phyloP scores from a whole-genome alignment of 2,113 vertebrate species.

The Chauna torquata region DNA sequence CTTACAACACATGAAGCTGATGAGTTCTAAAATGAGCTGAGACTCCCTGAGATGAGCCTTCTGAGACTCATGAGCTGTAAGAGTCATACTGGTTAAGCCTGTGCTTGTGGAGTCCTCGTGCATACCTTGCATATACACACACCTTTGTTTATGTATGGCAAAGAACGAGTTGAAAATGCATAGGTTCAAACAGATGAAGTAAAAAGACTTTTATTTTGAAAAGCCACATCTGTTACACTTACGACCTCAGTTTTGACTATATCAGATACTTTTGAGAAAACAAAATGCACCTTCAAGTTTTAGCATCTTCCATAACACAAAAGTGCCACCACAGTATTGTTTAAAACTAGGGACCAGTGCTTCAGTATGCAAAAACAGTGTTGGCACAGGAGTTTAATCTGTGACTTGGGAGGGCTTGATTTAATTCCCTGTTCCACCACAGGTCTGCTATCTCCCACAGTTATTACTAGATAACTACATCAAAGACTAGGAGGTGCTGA shows the following conservation, averaged over 20 bases:
- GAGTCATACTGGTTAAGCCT: conserved; percentile 33
- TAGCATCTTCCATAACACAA: not conserved
- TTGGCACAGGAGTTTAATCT: not conserved
- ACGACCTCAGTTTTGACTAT: not conserved
- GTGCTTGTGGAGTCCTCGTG: conserved; percentile 35
- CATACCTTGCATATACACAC: not conserved
- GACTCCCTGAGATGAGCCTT: conserved; percentile 59
- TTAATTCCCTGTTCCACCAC: not conserved
- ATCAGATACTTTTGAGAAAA: not conserved
- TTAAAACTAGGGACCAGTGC: not conserved
- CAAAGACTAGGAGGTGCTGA: not conserved
- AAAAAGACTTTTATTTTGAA: not conserved
- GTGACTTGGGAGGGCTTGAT: not conserved
- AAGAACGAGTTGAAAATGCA: not conserved
- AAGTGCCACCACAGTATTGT: not conserved
- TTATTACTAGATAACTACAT: not conserved
- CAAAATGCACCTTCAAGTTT: not conserved
- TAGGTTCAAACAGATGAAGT: not conserved
- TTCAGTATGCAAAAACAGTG: not conserved
- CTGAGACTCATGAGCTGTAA: conserved; percentile 47
- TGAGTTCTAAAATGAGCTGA: conserved; percentile 72
- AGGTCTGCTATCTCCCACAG: not conserved
- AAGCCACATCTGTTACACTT: not conserved
- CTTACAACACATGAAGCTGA: conserved; percentile 67
- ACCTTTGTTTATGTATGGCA: not conserved